A percentile compares a stretch with the other conserved stretches of the same genome.
Evolutionary conservation across 2,113 vertebrate species (phyloP).

Genomic region (Setophaga petechia): DNA sequence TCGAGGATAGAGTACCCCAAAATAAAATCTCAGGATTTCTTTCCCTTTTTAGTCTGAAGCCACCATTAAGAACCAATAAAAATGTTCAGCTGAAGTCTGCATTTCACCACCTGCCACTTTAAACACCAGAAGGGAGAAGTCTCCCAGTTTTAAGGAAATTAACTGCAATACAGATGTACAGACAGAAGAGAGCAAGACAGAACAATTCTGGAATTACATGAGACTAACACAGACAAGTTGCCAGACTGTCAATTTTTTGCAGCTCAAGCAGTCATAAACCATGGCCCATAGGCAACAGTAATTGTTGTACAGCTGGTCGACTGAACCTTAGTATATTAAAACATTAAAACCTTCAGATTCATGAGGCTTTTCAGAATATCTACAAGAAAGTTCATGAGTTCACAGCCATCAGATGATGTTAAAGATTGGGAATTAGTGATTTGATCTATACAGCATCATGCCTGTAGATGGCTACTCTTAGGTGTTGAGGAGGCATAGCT

Average conservation of each 20-base stretch:
- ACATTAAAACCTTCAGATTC: conserved; percentile 32
- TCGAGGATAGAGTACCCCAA: neutral
- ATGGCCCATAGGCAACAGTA: conserved; percentile 40
- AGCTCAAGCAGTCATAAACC: conserved; percentile 39
- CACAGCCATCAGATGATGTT: neutral
- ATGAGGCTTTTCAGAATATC: conserved; percentile 17
- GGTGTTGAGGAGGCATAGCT: neutral
- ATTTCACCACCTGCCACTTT: conserved; percentile 2
- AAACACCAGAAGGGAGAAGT: neutral
- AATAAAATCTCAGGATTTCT: neutral
- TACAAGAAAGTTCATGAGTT: conserved; percentile 6
- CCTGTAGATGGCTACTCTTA: neutral
- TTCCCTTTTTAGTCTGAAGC: neutral
- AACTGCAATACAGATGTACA: neutral
- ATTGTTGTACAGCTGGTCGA: conserved; percentile 55
- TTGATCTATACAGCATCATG: neutral
- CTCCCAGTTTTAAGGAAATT: conserved; percentile 23
- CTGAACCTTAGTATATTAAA: conserved; percentile 47
- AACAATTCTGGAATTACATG: conserved; percentile 28
- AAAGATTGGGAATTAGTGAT: neutral
- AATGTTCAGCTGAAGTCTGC: neutral
- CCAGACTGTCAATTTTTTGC: conserved; percentile 39
- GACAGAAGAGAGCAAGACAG: conserved; percentile 3
- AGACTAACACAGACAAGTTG: conserved; percentile 41
- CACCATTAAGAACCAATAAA: neutral